Evolutionary conservation across 2,888 invertebrate genomes (phyloP).

Genomic region (Callyntrura sp.): DNA sequence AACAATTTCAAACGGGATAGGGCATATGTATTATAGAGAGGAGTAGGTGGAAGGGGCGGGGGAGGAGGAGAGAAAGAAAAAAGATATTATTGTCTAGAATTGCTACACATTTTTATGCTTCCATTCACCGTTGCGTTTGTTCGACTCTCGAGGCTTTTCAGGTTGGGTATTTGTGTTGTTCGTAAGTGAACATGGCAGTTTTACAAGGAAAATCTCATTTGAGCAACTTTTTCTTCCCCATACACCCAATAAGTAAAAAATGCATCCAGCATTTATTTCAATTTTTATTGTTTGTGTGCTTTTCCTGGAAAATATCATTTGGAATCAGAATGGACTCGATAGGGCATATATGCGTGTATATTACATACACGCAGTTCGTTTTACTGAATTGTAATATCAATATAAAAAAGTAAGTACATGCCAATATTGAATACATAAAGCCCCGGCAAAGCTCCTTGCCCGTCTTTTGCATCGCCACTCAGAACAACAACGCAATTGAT

Average conservation of each 20-base stretch:
- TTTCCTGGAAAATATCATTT: conserved; percentile 21
- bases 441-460: too few species aligned
- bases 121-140: too few species aligned
- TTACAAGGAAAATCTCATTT: conserved; percentile 17
- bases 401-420: too few species aligned
- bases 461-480: too few species aligned
- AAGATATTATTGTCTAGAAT: background rate
- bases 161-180: too few species aligned
- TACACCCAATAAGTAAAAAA: conserved; percentile 1
- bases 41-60: background rate
- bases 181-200: background rate
- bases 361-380: background rate
- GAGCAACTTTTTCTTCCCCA: background rate
- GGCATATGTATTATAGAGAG: too few species aligned
- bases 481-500: too few species aligned
- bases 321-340: conserved; percentile 9
- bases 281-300: conserved; percentile 17
- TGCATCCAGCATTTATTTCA: conserved; percentile 42
- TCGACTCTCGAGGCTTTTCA: too few species aligned
- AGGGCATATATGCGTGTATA: background rate
- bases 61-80: background rate
- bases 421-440: too few species aligned
- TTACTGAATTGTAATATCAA: too few species aligned
- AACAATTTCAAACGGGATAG: background rate
- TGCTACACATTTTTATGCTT: too few species aligned